phyloP scores from a whole-genome alignment of 2,113 vertebrate genomes.

The Lutjanus erythropterus region DNA sequence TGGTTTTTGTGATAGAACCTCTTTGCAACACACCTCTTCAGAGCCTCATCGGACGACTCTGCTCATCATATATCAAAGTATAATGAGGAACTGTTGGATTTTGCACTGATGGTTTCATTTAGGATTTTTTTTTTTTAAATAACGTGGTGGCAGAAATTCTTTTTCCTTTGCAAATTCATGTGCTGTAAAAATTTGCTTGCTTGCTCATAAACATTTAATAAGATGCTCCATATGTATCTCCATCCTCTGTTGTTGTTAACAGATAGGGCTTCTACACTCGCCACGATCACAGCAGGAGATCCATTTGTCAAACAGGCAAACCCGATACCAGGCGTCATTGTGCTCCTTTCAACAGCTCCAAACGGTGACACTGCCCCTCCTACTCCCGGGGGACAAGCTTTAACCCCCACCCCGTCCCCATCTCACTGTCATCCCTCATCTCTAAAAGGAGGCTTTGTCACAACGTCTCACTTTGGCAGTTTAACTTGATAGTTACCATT shows the following conservation, averaged over 20 bases:
- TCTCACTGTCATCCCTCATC: conserved; percentile 81
- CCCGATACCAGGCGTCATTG: conserved; percentile 80
- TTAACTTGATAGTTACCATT: conserved; percentile 85
- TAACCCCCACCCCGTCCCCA: conserved; percentile 76
- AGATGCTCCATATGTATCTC: conserved; percentile 44
- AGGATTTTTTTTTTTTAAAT: not conserved
- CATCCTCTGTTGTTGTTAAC: conserved; percentile 47
- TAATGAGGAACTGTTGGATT: not conserved
- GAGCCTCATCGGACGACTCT: not conserved
- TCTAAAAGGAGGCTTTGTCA: conserved; percentile 84
- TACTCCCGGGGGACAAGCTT: conserved; percentile 79
- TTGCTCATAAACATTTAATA: conserved; percentile 23
- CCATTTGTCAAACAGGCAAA: conserved; percentile 87
- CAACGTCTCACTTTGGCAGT: conserved; percentile 83
- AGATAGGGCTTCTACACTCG: conserved; percentile 68
- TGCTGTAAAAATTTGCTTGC: not conserved
- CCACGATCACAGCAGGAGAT: conserved; percentile 78
- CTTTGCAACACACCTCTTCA: not conserved
- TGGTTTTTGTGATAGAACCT: conserved; percentile 10
- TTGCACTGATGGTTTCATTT: not conserved
- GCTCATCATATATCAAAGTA: conserved; percentile 1
- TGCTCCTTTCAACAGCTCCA: conserved; percentile 83
- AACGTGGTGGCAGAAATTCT: not conserved
- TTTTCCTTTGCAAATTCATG: not conserved
- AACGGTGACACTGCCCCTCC: conserved; percentile 85